A percentile compares a stretch with the other conserved stretches of the same genome.
Evolutionary conservation across 2,888 invertebrate genomes (phyloP).

Genomic region (Torymus aiolomorphi): DNA sequence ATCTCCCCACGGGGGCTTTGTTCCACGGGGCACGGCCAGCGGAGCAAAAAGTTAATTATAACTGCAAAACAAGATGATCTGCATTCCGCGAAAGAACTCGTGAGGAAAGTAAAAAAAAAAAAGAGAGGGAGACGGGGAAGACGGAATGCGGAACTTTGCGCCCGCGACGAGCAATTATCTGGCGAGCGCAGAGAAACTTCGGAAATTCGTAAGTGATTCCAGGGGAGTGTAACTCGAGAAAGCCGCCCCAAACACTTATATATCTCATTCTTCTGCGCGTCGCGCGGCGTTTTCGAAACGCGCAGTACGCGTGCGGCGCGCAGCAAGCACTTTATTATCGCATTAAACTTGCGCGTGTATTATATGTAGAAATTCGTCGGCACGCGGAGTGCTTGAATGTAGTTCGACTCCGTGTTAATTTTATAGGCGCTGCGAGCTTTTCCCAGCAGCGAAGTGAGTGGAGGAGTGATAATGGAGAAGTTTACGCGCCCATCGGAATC

Average conservation of each 20-base stretch:
- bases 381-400: not conserved
- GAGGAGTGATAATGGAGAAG: too few species aligned
- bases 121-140: not conserved
- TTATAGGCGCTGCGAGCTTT: too few species aligned
- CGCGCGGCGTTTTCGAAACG: not conserved
- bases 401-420: not conserved
- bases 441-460: too few species aligned
- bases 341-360: constrained; percentile 26
- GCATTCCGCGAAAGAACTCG: constrained; percentile 16
- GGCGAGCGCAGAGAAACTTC: too few species aligned
- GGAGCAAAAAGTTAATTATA: constrained; percentile 49
- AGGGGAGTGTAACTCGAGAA: too few species aligned
- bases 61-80: constrained; percentile 46
- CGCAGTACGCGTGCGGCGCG: not conserved
- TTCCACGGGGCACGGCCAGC: not conserved
- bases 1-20: constrained; percentile 29
- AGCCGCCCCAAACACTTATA: too few species aligned
- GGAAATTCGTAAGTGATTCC: too few species aligned
- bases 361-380: not conserved
- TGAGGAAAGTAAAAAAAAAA: too few species aligned
- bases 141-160: not conserved
- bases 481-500: too few species aligned
- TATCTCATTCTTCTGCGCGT: too few species aligned
- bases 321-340: constrained; percentile 31
- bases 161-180: too few species aligned